Base-by-base conservation (phyloP, 2,888 invertebrate species). In the Chromoteleia sp. region DNA sequence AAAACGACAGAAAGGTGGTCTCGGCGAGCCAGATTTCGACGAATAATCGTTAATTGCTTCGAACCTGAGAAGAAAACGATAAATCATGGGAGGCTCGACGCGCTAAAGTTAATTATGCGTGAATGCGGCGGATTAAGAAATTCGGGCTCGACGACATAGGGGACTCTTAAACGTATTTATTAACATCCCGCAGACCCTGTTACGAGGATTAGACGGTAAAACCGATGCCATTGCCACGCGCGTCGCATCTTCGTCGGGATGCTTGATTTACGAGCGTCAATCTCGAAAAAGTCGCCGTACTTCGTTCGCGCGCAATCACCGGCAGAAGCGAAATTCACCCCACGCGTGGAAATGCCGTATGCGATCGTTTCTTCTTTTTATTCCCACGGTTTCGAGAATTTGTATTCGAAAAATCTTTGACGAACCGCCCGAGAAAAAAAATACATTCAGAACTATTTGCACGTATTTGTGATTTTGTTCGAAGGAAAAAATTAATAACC, bases 81-180 rank as follows among this genome's bases (percentile, higher is more conserved):
- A 74, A 82, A 78, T 82, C 77, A 82, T 54, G 65, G 73, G 12
- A 41, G 65, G 41, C 65, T 81, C 59, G 71, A 68, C 68, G 73
- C n/a, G 41, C 39, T 17, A 63, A 52, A 78, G 74, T 82, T 74
- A 77, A 78, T 82, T 77, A 73, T 82, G 78, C 77, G 81, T 74
- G 68, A 67, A 81, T 74, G 54, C 15, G 54, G 59, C 63, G 80
- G 78, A 80, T 74, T 63, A 74, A 67, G 70, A 74, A 67, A 59
- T 73, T 81, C 58, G 14, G 61, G 59, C 17, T 59, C 41, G 41
- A 6, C 43, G 30, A 43, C 61, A 59, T 50, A 59, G 74, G 73
- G 67, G 65, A 74, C 76, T 82, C 83, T 82, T 85, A 83, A 84
- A 85, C 73, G 84, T 75, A 82, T 85, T 84, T 84, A 85, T 85